Conservation (phyloP, 2,888 invertebrate species). For the Yponomeuta evonymella region DNA sequence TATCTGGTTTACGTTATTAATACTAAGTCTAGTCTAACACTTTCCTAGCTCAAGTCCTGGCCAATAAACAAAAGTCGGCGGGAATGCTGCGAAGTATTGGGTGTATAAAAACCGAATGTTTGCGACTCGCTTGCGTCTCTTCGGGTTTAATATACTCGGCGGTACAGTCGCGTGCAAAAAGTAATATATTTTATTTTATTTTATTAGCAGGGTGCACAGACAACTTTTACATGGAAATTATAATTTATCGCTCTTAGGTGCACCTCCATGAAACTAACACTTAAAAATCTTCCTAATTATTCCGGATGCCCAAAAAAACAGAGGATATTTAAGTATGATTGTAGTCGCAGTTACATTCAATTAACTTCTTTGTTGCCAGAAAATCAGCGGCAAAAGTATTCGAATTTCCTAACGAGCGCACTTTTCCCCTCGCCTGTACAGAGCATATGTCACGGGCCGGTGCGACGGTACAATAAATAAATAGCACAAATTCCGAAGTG, state of each 20-base stretch:
- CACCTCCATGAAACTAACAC: too few species aligned
- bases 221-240: too few species aligned
- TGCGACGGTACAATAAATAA: slow-evolving; percentile 69
- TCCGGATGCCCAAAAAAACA: too few species aligned
- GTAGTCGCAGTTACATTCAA: too few species aligned
- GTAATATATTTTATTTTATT: neutral
- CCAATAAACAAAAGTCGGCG: slow-evolving; percentile 71
- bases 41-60: slow-evolving; percentile 28
- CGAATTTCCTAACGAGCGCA: slow-evolving; percentile 23
- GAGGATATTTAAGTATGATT: too few species aligned
- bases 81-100: slow-evolving; percentile 73
- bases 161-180: slow-evolving; percentile 38
- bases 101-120: slow-evolving; percentile 75
- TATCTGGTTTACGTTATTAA: slow-evolving; percentile 9
- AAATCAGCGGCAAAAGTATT: too few species aligned
- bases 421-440: slow-evolving; percentile 37
- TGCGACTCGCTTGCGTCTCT: slow-evolving; percentile 47
- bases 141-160: slow-evolving; percentile 70
- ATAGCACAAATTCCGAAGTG: slow-evolving; percentile 73
- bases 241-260: too few species aligned
- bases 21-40: slow-evolving; percentile 26
- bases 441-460: slow-evolving; percentile 60
- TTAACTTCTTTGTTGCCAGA: too few species aligned
- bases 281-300: too few species aligned
- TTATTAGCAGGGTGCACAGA: too few species aligned